Evolutionary conservation across 2,888 invertebrate genomes (phyloP).

Genomic region (Bugulina stolonifera): DNA sequence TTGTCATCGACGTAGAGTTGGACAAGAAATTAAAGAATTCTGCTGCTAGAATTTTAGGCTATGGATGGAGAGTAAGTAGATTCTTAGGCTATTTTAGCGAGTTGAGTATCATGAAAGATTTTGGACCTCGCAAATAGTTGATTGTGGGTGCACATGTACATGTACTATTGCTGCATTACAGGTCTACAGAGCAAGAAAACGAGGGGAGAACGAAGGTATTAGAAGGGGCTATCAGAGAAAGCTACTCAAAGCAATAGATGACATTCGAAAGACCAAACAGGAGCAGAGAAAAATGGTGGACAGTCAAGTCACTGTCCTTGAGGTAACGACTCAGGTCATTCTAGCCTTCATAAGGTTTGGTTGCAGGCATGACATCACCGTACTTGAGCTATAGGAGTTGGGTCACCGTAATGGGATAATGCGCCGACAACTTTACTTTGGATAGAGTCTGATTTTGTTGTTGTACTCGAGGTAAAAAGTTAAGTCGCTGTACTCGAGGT

Average conservation of each 20-base stretch:
- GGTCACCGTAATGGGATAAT: no score
- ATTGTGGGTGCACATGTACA: no score
- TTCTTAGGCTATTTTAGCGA: background rate
- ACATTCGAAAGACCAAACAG: constrained; percentile 48
- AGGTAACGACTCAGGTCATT: constrained; percentile 29
- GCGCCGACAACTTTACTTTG: no score
- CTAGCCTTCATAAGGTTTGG: no score
- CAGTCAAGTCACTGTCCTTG: constrained; percentile 41
- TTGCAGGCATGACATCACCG: no score
- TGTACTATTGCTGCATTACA: no score
- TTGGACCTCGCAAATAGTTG: no score
- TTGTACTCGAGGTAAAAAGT: no score
- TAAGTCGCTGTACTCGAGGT: no score
- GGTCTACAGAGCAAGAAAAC: constrained; percentile 9
- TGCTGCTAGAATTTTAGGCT: constrained; percentile 28
- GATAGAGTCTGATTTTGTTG: no score
- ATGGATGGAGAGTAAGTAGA: constrained; percentile 28
- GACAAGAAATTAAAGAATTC: constrained; percentile 40
- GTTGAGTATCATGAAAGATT: no score
- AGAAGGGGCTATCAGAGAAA: constrained; percentile 37
- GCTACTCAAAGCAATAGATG: constrained; percentile 46
- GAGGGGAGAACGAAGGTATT: constrained; percentile 12
- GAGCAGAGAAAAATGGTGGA: constrained; percentile 44
- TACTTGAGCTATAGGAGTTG: no score
- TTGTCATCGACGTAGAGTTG: constrained; percentile 50